Conservation (phyloP, 2,888 invertebrate genomes). For the Scrobipalpa atriplicella region DNA sequence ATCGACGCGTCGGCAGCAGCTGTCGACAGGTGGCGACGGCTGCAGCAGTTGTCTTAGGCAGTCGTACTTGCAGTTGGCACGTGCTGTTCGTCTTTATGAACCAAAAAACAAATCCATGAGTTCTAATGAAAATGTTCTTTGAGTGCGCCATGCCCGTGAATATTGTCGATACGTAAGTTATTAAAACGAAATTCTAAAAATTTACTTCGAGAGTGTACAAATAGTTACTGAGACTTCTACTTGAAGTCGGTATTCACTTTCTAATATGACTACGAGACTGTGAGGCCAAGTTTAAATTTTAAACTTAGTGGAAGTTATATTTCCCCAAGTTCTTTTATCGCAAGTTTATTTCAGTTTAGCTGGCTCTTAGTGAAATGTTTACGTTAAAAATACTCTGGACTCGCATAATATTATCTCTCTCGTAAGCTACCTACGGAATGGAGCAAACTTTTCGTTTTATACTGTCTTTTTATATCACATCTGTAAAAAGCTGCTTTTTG, state of each 20-base stretch:
- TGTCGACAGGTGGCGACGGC: too few species aligned
- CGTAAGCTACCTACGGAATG: slow-evolving; percentile 2
- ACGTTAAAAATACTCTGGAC: slow-evolving; percentile 6
- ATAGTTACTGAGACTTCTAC: not conserved
- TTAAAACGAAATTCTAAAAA: not conserved
- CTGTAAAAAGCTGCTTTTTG: too few species aligned
- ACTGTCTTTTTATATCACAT: not conserved
- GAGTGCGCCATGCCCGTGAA: too few species aligned
- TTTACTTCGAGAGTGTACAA: too few species aligned
- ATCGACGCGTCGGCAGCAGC: too few species aligned
- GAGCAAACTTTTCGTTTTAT: slow-evolving; percentile 8
- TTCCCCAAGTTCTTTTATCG: not conserved
- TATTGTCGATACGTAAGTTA: too few species aligned
- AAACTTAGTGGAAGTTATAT: not conserved
- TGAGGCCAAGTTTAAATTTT: not conserved
- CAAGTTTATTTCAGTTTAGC: slow-evolving; percentile 17
- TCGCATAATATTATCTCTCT: slow-evolving; percentile 9
- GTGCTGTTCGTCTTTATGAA: too few species aligned
- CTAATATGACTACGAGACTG: not conserved
- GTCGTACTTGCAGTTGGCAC: too few species aligned
- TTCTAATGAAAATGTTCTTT: too few species aligned
- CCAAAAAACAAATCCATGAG: too few species aligned
- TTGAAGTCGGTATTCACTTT: not conserved
- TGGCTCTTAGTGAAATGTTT: slow-evolving; percentile 12
- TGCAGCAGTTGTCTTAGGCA: too few species aligned